These are phyloP conservation scores for Onychostoma macrolepis DNA, from an alignment of 2,113 vertebrate genomes.

Conservation along the genomic window DNA sequence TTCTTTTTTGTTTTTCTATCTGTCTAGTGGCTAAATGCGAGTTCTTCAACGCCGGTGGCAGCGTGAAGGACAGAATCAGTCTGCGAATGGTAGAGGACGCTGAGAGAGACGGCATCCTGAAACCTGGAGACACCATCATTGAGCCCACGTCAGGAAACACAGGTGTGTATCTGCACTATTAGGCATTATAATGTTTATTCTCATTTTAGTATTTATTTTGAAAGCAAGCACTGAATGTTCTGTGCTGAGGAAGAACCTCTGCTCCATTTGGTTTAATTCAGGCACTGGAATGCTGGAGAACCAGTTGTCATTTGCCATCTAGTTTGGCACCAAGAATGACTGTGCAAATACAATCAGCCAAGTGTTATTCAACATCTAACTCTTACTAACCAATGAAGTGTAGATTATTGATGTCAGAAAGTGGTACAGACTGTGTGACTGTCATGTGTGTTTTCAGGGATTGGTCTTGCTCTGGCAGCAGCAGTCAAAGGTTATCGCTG, in stretches of 20 bases:
- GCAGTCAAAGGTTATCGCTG: slow-evolving; percentile 97
- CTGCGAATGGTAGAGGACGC: slow-evolving; percentile 96
- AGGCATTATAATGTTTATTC: background rate
- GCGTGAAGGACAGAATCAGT: slow-evolving; percentile 95
- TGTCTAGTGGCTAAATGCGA: slow-evolving; percentile 94
- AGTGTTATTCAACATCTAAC: background rate
- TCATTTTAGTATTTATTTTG: background rate
- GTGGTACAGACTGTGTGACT: background rate
- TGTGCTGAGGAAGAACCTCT: background rate
- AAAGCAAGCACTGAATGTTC: background rate
- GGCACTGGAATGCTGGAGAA: background rate
- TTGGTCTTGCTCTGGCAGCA: slow-evolving; percentile 87
- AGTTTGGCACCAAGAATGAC: background rate
- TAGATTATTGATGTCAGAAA: background rate
- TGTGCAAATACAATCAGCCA: background rate
- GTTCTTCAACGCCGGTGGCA: slow-evolving; percentile 94
- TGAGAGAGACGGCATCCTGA: slow-evolving; percentile 82
- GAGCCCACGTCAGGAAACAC: slow-evolving; percentile 56
- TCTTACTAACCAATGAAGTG: background rate
- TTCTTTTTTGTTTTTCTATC: slow-evolving; percentile 19
- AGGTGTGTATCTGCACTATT: slow-evolving; percentile 39
- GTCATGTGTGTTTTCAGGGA: slow-evolving; percentile 41
- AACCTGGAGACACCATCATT: slow-evolving; percentile 86
- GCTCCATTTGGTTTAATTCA: background rate
- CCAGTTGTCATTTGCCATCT: background rate